Percentiles rank a stretch among this genome's conserved stretches.
Conservation (phyloP, 2,113 vertebrate species). For the Strix aluco region DNA sequence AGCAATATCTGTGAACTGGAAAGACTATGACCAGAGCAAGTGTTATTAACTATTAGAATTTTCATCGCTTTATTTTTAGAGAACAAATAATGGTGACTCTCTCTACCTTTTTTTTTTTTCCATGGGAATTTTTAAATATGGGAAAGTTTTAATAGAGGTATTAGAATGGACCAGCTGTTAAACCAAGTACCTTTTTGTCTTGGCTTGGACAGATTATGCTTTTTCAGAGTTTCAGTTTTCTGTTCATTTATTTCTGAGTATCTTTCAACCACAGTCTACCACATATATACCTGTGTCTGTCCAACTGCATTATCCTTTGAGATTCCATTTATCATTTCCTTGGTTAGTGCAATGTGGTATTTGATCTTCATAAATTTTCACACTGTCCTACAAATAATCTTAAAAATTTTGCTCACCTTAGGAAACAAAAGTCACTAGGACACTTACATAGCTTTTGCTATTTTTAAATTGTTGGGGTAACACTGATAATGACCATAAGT, state of each 20-base stretch:
- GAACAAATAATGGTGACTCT: not conserved
- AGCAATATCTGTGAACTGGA: constrained; percentile 22
- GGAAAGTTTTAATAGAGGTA: not conserved
- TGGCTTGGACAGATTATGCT: not conserved
- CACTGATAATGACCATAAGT: not conserved
- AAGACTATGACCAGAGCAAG: not conserved
- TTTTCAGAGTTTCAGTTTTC: not conserved
- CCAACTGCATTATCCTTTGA: not conserved
- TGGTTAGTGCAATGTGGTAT: not conserved
- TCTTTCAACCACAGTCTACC: not conserved
- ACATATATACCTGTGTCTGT: not conserved
- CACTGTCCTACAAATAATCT: not conserved
- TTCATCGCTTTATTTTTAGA: constrained; percentile 30
- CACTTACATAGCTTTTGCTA: not conserved
- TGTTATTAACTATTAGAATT: constrained; percentile 5
- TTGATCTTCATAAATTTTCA: not conserved
- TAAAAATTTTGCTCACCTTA: not conserved
- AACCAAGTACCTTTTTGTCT: not conserved
- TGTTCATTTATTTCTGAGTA: not conserved
- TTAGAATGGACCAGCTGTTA: not conserved
- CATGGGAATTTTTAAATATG: not conserved
- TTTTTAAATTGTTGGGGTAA: not conserved
- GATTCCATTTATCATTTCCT: not conserved
- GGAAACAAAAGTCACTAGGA: not conserved
- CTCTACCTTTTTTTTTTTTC: not conserved